Conservation (phyloP, 2,797 vertebrate species). For the Eospalax fontanierii region DNA sequence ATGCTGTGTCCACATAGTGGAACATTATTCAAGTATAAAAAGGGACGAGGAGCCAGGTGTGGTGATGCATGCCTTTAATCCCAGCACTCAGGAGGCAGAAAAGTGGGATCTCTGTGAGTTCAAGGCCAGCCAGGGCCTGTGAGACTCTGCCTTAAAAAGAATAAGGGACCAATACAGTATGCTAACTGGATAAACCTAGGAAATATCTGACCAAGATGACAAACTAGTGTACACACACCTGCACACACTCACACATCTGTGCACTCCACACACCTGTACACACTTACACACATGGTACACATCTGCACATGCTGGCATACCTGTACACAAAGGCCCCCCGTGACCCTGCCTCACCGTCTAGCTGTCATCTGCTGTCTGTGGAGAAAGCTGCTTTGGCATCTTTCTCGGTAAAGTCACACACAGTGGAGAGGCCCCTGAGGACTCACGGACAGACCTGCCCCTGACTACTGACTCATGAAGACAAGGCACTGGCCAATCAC, state of each 20-base stretch:
- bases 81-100: not conserved
- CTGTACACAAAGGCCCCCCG: no score
- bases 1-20: no score
- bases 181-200: no score
- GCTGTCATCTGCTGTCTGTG: not conserved
- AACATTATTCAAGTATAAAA: not conserved
- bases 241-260: not conserved
- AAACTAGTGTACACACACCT: not conserved
- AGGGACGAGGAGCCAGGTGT: not conserved
- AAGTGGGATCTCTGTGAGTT: not conserved
- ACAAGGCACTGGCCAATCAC: rapidly evolving
- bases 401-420: not conserved
- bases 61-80: not conserved
- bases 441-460: not conserved
- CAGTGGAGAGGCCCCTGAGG: rapidly evolving
- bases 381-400: not conserved
- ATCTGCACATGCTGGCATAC: not conserved
- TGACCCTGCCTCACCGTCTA: not conserved
- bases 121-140: not conserved
- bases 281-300: not conserved
- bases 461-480: no score
- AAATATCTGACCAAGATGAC: not conserved
- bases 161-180: not conserved
- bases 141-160: not conserved
- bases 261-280: no score